Conservation (phyloP, 2,797 vertebrate genomes). For the Cyprinodon diabolis region DNA sequence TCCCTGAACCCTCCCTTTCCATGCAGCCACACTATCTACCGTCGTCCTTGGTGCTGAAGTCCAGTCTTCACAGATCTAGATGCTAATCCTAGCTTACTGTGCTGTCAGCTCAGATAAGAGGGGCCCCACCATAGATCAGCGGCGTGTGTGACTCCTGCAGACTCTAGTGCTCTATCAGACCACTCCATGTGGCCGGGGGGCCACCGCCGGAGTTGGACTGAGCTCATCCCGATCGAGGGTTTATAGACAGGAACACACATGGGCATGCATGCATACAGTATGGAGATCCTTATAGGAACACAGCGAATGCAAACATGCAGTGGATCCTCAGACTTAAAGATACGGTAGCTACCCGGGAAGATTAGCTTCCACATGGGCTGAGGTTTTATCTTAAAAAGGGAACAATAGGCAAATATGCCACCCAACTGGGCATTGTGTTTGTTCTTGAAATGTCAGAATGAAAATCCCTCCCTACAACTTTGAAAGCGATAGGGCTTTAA, state of each 20-base stretch:
- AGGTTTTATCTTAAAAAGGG: slow-evolving; percentile 80
- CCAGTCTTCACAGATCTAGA: slow-evolving; percentile 82
- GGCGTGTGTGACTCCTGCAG: slow-evolving; percentile 70
- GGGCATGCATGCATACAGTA: slow-evolving; percentile 27
- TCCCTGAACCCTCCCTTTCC: slow-evolving; percentile 39
- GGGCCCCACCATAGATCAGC: slow-evolving; percentile 67
- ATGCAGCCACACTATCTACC: slow-evolving; percentile 53
- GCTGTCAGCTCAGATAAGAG: slow-evolving; percentile 83
- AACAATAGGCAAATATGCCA: slow-evolving; percentile 81
- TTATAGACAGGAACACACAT: slow-evolving; percentile 65
- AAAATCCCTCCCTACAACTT: slow-evolving; percentile 78
- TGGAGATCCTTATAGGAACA: slow-evolving; percentile 42
- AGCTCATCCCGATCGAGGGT: slow-evolving; percentile 66
- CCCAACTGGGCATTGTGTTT: slow-evolving; percentile 79
- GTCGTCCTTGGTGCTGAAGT: slow-evolving; percentile 73
- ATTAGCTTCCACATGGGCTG: slow-evolving; percentile 76
- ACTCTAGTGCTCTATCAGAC: slow-evolving; percentile 74
- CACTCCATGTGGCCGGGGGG: slow-evolving; percentile 76
- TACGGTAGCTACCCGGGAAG: slow-evolving; percentile 64
- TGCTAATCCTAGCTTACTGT: slow-evolving; percentile 85
- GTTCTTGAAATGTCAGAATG: slow-evolving; percentile 84
- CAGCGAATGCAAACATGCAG: slow-evolving; percentile 22
- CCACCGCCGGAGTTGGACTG: slow-evolving; percentile 76
- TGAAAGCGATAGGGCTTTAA: slow-evolving; percentile 74
- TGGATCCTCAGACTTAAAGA: slow-evolving; percentile 36